Evolutionary conservation across 2,797 vertebrate genomes (phyloP).

Genomic region (Rhyacichthys aspro): DNA sequence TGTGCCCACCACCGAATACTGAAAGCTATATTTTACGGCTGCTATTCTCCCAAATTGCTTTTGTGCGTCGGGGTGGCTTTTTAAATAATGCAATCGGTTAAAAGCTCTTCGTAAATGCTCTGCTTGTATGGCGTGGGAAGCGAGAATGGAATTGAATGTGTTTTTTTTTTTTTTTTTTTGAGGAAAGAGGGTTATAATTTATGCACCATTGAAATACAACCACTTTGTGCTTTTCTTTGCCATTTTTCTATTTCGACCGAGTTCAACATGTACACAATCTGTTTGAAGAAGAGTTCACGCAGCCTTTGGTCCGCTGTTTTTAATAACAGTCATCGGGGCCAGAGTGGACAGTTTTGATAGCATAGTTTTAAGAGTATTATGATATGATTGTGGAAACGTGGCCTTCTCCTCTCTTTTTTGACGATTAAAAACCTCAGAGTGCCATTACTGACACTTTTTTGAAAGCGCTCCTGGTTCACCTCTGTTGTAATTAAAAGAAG

Average conservation of each 20-base stretch:
- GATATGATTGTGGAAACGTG: slow-evolving; percentile 56
- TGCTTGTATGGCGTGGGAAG: slow-evolving; percentile 70
- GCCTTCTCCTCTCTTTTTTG: slow-evolving; percentile 50
- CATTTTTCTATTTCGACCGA: slow-evolving; percentile 56
- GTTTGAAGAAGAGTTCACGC: slow-evolving; percentile 59
- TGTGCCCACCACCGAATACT: slow-evolving; percentile 63
- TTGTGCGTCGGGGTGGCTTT: slow-evolving; percentile 78
- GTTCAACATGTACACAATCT: slow-evolving; percentile 65
- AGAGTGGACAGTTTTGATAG: slow-evolving; percentile 45
- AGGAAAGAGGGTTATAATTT: slow-evolving; percentile 75
- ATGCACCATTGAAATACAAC: slow-evolving; percentile 69
- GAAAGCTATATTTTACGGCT: slow-evolving; percentile 76
- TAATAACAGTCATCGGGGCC: slow-evolving; percentile 60
- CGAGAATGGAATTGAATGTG: slow-evolving; percentile 65
- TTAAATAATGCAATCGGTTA: slow-evolving; percentile 83
- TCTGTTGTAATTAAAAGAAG: slow-evolving; percentile 63
- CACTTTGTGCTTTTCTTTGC: slow-evolving; percentile 65
- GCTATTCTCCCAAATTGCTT: slow-evolving; percentile 82
- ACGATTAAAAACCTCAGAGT: slow-evolving; percentile 42
- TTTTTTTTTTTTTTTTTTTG: slow-evolving; percentile 45
- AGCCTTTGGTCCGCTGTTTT: slow-evolving; percentile 53
- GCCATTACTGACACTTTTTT: slow-evolving; percentile 26
- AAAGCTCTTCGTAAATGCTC: slow-evolving; percentile 78
- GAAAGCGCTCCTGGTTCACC: slow-evolving; percentile 24
- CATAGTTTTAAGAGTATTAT: slow-evolving; percentile 43